Evolutionary conservation across 2,797 vertebrate species (phyloP).

Genomic region (Pygocentrus nattereri): DNA sequence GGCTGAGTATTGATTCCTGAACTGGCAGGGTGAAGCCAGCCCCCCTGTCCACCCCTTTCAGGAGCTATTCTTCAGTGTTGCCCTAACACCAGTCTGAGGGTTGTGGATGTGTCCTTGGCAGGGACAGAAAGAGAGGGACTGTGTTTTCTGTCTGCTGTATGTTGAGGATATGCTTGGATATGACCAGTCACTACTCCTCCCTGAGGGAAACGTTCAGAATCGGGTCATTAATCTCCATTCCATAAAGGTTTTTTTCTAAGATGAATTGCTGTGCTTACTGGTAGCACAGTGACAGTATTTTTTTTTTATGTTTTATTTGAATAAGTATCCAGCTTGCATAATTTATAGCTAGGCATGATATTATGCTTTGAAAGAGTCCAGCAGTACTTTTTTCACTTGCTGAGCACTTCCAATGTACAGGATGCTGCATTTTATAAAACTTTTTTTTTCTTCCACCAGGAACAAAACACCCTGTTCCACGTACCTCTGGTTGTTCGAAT

Average conservation of each 20-base stretch:
- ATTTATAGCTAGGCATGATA: background rate
- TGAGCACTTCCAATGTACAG: background rate
- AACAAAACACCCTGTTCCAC: too few species aligned
- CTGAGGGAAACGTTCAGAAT: background rate
- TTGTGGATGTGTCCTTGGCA: slow-evolving; percentile 18
- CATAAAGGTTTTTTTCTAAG: slow-evolving; percentile 6
- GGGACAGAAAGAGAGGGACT: background rate
- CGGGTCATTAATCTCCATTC: slow-evolving; percentile 18
- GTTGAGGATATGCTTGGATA: background rate
- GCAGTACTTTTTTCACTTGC: background rate
- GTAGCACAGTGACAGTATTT: background rate
- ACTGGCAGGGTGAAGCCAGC: slow-evolving; percentile 4
- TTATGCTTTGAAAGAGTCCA: background rate
- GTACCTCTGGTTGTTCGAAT: background rate
- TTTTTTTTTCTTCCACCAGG: background rate
- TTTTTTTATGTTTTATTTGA: slow-evolving; percentile 4
- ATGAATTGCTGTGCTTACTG: background rate
- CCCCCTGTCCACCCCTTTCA: slow-evolving; percentile 13
- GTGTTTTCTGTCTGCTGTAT: background rate
- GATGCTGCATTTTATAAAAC: background rate
- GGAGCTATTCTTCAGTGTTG: slow-evolving; percentile 22
- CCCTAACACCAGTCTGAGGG: background rate
- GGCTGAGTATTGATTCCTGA: slow-evolving; percentile 48
- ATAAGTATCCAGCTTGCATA: slow-evolving; percentile 17
- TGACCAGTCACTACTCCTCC: slow-evolving; percentile 15